Evolutionary conservation across 2,888 invertebrate species (phyloP).

Genomic region (Dasysyrphus tricinctus): DNA sequence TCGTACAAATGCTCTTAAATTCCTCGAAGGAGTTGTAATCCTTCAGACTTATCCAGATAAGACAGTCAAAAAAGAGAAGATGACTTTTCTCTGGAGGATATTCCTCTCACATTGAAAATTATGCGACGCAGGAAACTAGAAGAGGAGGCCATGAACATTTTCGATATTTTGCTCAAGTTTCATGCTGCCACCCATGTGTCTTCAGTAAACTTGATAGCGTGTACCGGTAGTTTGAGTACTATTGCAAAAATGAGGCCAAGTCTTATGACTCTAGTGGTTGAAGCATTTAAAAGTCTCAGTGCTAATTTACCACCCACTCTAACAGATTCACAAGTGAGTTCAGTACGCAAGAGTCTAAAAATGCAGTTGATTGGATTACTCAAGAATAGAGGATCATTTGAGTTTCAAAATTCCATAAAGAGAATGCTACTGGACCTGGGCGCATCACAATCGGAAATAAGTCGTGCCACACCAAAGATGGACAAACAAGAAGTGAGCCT

Average conservation of each 20-base stretch:
- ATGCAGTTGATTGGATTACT: slow-evolving; percentile 92
- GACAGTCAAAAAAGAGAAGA: slow-evolving; percentile 86
- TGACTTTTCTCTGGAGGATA: slow-evolving; percentile 93
- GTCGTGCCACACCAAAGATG: slow-evolving; percentile 89
- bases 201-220: slow-evolving; percentile 97
- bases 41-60: slow-evolving; percentile 91
- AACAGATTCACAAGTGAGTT: slow-evolving; percentile 94
- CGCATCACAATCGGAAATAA: slow-evolving; percentile 91
- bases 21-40: slow-evolving; percentile 94
- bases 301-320: slow-evolving; percentile 93
- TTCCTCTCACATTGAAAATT: slow-evolving; percentile 92
- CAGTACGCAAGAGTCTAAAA: slow-evolving; percentile 96
- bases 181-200: slow-evolving; percentile 97
- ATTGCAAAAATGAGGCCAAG: slow-evolving; percentile 95
- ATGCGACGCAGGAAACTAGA: slow-evolving; percentile 92
- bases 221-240: slow-evolving; percentile 95
- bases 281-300: slow-evolving; percentile 89
- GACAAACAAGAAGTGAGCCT: slow-evolving; percentile 85
- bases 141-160: slow-evolving; percentile 87
- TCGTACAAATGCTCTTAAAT: slow-evolving; percentile 97
- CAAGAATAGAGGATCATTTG: slow-evolving; percentile 93
- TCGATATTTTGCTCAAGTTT: slow-evolving; percentile 95
- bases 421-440: slow-evolving; percentile 95
- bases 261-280: slow-evolving; percentile 93
- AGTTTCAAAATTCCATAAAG: slow-evolving; percentile 91